These are phyloP conservation scores for Drosophila sp. DNA, from an alignment of 1,140 invertebrate genomes.

Conservation along the genomic window DNA sequence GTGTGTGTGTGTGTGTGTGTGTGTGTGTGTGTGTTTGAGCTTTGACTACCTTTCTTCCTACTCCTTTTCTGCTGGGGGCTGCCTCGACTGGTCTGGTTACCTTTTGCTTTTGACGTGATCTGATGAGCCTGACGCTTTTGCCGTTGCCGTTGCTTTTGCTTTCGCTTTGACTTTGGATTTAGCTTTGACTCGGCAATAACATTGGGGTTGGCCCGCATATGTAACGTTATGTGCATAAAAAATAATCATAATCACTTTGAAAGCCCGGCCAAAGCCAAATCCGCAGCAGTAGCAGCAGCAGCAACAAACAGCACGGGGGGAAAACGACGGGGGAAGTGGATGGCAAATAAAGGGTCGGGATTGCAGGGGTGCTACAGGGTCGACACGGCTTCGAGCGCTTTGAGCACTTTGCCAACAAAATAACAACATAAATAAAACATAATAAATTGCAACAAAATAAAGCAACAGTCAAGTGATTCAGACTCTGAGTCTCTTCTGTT, in stretches of 20 bases:
- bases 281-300: neutral
- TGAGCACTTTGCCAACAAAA: slow-evolving; percentile 59
- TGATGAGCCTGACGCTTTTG: slow-evolving; percentile 53
- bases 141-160: slow-evolving; percentile 36
- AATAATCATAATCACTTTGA: slow-evolving; percentile 82
- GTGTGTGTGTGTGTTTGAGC: slow-evolving; percentile 7
- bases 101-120: slow-evolving; percentile 67
- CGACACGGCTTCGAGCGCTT: slow-evolving; percentile 5
- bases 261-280: slow-evolving; percentile 56
- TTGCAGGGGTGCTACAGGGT: neutral
- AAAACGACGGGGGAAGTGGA: neutral
- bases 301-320: no score
- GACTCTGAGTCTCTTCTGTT: slow-evolving; percentile 2
- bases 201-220: slow-evolving; percentile 51
- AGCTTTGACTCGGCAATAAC: slow-evolving; percentile 7
- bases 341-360: slow-evolving; percentile 47
- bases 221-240: slow-evolving; percentile 80
- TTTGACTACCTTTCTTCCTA: neutral
- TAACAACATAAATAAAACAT: slow-evolving; percentile 59
- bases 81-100: slow-evolving; percentile 13
- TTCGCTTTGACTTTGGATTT: slow-evolving; percentile 23
- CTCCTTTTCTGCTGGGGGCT: slow-evolving; percentile 24
- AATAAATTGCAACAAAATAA: slow-evolving; percentile 61
- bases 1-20: no score
- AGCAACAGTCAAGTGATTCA: slow-evolving; percentile 38